A percentile compares a stretch with the other conserved stretches of the same genome.
These are phyloP conservation scores for Canis aureus DNA, from an alignment of 2,113 vertebrate genomes.

Conservation along the genomic window DNA sequence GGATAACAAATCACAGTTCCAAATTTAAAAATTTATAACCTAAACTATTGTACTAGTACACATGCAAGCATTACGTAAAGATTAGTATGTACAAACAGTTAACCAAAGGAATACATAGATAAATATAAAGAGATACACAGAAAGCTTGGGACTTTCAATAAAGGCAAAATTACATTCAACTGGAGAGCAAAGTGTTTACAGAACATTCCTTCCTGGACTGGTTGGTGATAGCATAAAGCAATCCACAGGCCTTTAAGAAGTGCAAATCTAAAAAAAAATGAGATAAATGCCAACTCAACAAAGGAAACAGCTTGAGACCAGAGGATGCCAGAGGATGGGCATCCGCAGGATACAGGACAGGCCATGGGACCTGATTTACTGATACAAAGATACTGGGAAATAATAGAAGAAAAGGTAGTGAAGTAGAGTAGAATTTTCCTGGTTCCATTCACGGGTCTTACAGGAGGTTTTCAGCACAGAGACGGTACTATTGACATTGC, in stretches of 20 bases:
- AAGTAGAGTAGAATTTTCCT: rapidly evolving
- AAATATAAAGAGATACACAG: not conserved
- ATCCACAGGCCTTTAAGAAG: not conserved
- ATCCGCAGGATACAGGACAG: rapidly evolving
- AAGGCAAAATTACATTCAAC: not conserved
- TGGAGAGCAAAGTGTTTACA: not conserved
- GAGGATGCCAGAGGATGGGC: too few species aligned
- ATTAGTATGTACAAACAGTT: not conserved
- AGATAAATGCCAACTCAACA: not conserved
- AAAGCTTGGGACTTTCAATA: not conserved
- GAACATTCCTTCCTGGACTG: not conserved
- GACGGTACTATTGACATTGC: rapidly evolving
- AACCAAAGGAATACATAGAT: not conserved
- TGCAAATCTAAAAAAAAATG: not conserved
- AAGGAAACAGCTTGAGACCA: not conserved
- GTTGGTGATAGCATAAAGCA: not conserved
- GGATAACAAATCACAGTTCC: not conserved
- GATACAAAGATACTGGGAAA: not conserved
- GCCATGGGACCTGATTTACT: rapidly evolving
- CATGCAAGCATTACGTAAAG: not conserved
- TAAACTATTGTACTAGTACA: not conserved
- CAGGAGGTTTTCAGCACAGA: not conserved
- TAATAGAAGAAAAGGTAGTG: rapidly evolving
- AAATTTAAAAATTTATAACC: not conserved
- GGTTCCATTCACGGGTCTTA: too few species aligned